Conservation (phyloP, 2,888 invertebrate genomes). For the Spialia ferax region DNA sequence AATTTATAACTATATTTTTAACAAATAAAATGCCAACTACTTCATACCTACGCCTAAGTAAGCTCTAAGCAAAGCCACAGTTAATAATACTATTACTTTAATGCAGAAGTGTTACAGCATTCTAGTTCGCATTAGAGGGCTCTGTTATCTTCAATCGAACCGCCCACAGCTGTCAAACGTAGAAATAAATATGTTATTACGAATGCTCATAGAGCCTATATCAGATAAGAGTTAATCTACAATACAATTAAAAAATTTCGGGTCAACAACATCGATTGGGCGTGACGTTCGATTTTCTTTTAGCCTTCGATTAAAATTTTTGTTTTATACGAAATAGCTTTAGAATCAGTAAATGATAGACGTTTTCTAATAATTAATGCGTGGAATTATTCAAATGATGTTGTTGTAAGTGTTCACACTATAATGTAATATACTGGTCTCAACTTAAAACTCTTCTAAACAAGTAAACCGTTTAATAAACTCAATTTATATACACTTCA, state of each 20-base stretch:
- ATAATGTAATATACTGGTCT: no score
- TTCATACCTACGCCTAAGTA: no score
- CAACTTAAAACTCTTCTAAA: no score
- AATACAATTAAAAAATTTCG: constrained; percentile 82
- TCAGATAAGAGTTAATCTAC: constrained; percentile 83
- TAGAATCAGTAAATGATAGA: no score
- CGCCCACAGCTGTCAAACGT: constrained; percentile 84
- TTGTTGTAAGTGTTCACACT: no score
- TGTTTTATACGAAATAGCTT: no score
- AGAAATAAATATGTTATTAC: constrained; percentile 85
- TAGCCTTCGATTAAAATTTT: constrained; percentile 37
- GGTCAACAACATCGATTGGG: constrained; percentile 59
- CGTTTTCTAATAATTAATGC: no score
- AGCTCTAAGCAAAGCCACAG: neutral
- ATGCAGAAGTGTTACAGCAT: constrained; percentile 52
- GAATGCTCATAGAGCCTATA: constrained; percentile 72
- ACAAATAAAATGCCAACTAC: no score
- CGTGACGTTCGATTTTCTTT: constrained; percentile 54
- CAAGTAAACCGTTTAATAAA: no score
- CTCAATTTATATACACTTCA: no score
- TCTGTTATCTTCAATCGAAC: constrained; percentile 73
- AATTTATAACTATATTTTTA: no score
- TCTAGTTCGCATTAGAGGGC: constrained; percentile 63
- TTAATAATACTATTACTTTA: neutral
- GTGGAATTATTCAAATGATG: no score